These are phyloP conservation scores for Malacoctenus gilli DNA, from an alignment of 2,797 vertebrate species.

Conservation along the genomic window DNA sequence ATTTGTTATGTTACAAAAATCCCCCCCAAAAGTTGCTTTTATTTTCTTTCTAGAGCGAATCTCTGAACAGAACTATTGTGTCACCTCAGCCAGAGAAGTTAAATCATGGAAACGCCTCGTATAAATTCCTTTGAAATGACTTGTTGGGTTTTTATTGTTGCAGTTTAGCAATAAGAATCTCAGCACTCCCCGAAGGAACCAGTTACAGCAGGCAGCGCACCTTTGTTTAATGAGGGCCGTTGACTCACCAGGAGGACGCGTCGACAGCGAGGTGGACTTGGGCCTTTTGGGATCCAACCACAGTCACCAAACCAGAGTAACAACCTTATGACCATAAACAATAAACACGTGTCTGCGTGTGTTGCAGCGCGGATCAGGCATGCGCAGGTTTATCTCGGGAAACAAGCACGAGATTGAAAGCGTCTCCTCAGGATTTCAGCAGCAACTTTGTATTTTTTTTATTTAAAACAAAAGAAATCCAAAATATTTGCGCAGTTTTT, in stretches of 20 bases:
- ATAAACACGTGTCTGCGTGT: too few relatives aligned
- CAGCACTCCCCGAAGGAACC: conserved; percentile 33
- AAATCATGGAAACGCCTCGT: conserved; percentile 22
- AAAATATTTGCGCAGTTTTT: too few relatives aligned
- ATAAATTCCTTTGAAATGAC: conserved; percentile 53
- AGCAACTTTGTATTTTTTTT: too few relatives aligned
- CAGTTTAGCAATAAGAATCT: conserved; percentile 32
- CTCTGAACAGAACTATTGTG: neutral
- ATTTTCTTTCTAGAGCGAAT: conserved; percentile 18
- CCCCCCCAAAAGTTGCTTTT: neutral
- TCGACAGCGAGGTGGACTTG: neutral
- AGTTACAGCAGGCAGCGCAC: conserved; percentile 43
- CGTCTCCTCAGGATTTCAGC: too few relatives aligned
- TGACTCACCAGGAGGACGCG: conserved; percentile 23
- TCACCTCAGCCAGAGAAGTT: conserved; percentile 5
- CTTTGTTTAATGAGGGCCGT: conserved; percentile 46
- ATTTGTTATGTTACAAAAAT: conserved; percentile 19
- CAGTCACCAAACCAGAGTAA: too few relatives aligned
- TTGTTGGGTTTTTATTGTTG: conserved; percentile 51
- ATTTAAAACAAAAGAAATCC: too few relatives aligned
- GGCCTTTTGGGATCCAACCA: too few relatives aligned
- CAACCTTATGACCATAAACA: too few relatives aligned
- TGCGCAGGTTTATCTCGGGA: too few relatives aligned
- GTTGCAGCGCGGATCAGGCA: too few relatives aligned
- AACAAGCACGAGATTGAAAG: too few relatives aligned